Evolutionary conservation across 1,140 invertebrate genomes (phyloP), one percentile per base, ranked within the genome.

Genomic region (Eufriesea mexicana): DNA sequence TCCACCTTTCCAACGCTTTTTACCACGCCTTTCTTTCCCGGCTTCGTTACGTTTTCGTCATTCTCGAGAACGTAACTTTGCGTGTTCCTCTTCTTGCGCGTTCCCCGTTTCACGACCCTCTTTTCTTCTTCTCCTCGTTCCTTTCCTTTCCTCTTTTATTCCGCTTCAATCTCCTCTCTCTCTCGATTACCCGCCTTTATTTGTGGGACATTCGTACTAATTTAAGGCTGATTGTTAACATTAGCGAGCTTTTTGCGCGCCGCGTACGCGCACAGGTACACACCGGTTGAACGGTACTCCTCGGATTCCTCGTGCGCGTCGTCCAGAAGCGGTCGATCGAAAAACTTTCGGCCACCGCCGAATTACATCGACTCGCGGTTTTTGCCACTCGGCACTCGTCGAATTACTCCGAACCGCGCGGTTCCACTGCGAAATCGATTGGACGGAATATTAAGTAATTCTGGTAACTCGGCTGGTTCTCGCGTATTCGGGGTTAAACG

Each of bases 31-130:
- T 4, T 66, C 8, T 47, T 47, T 47, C 14, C 16, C 18, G 64
- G 25, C 12, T 59, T 57, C 73, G 42, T 45, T 55, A 42, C 59
- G 14, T 74, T 81, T 80, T 47, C 79, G 49, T 74, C 42, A 47
- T 62, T 66, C 79, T 16, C 2, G 35, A 35, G 47, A 47, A 80
- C 49, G 54, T 51, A 62, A 72, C 55, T 79, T 81, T 75, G 67
- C 28, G 28, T n/a, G 35, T 25, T 45, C 66, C 23, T 59, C 12
- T 74, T 80, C 57, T 73, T 73, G 28, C 23, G 2, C 28, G 18
- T 12, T 25, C 47, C 23, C 12, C 12, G 10, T 42, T 64, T 9
- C 23, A 54, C 18, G 47, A 9, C 0, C 49, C 49, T 49, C 25
- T 59, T 45, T 45, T 28, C 70, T 72, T 70, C n/a, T 28, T 14